A percentile compares a stretch with the other conserved stretches of the same genome.
Evolutionary conservation across 2,888 invertebrate species (phyloP).

Genomic region (Bruchidius siliquastri): DNA sequence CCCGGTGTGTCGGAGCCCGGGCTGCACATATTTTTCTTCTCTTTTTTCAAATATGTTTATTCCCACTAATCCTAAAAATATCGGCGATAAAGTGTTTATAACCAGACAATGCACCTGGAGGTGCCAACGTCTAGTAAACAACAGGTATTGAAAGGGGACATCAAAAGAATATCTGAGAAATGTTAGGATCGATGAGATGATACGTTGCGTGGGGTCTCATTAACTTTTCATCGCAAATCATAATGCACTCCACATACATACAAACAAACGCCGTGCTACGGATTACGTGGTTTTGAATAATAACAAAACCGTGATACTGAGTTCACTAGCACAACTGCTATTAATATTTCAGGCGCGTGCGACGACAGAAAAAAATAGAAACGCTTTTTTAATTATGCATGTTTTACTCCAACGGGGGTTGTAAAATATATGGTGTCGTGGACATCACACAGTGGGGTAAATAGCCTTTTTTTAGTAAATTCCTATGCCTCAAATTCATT

Average conservation of each 20-base stretch:
- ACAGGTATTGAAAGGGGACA: not conserved
- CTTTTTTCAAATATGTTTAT: too few relatives aligned
- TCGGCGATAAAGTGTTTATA: not conserved
- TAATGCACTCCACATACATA: not conserved
- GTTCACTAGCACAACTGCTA: constrained; percentile 3
- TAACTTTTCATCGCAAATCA: not conserved
- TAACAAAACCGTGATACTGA: constrained; percentile 3
- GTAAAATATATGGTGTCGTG: not conserved
- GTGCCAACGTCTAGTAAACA: not conserved
- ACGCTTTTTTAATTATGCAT: not conserved
- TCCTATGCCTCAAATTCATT: too few relatives aligned
- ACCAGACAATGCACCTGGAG: not conserved
- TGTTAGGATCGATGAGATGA: not conserved
- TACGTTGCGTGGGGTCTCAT: not conserved
- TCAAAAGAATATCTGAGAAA: not conserved
- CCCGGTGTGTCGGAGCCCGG: too few relatives aligned
- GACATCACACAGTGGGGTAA: not conserved
- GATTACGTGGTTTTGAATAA: constrained; percentile 8
- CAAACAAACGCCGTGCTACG: not conserved
- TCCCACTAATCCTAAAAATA: not conserved
- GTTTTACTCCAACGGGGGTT: not conserved
- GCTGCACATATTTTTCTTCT: too few relatives aligned
- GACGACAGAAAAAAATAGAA: not conserved
- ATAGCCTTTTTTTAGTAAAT: too few relatives aligned
- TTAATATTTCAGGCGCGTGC: not conserved